Percentiles rank a stretch among this genome's conserved stretches.
These are phyloP conservation scores for Zophobas morio DNA, from an alignment of 1,140 invertebrate genomes.

Conservation along the genomic window DNA sequence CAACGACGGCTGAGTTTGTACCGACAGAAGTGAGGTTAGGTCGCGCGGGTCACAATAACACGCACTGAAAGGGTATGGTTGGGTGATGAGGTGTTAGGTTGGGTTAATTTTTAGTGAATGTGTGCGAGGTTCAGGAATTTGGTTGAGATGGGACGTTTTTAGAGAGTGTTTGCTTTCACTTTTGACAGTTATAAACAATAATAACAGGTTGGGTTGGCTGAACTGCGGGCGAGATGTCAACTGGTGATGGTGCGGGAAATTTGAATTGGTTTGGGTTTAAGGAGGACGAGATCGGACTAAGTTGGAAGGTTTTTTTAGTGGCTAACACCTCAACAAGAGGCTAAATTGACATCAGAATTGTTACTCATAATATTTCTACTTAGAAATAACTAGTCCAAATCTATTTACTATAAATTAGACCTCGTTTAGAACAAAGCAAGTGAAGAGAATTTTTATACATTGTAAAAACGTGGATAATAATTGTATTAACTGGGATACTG, in stretches of 20 bases:
- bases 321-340: too few relatives aligned
- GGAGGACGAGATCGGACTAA: not conserved
- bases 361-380: too few relatives aligned
- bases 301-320: too few relatives aligned
- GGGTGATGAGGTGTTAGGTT: not conserved
- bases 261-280: not conserved
- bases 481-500: too few relatives aligned
- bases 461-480: too few relatives aligned
- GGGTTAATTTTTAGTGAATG: not conserved
- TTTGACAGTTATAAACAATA: conserved; percentile 44
- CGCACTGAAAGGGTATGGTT: not conserved
- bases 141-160: not conserved
- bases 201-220: conserved; percentile 15
- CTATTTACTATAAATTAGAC: too few relatives aligned
- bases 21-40: conserved; percentile 23
- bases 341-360: too few relatives aligned
- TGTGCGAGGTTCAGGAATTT: not conserved
- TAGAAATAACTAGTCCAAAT: too few relatives aligned
- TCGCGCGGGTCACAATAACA: not conserved
- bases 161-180: conserved; percentile 36
- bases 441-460: too few relatives aligned
- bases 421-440: too few relatives aligned
- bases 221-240: not conserved
- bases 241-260: not conserved
- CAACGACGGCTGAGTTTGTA: not conserved